Evolutionary conservation across 1,140 invertebrate species (phyloP).

Genomic region (Drosophila mayri): DNA sequence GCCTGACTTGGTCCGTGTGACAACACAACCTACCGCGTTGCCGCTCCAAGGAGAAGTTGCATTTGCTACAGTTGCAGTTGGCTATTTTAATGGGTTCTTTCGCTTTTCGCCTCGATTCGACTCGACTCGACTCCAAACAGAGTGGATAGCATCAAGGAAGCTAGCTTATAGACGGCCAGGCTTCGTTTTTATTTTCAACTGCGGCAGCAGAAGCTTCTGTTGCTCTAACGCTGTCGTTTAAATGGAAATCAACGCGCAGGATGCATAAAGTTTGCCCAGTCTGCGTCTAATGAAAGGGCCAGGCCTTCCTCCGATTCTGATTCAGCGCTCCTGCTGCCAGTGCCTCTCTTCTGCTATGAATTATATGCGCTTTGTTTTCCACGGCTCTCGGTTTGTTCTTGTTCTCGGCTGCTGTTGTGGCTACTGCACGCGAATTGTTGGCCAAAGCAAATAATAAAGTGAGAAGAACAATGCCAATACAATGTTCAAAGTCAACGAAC

Average conservation of each 20-base stretch:
- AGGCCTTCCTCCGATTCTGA: conserved; percentile 47
- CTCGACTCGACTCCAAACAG: background rate
- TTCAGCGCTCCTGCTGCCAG: conserved; percentile 20
- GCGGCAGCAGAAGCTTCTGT: conserved; percentile 36
- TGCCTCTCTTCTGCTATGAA: conserved; percentile 61
- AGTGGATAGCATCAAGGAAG: conserved; percentile 80
- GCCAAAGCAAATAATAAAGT: conserved; percentile 82
- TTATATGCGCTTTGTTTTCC: conserved; percentile 81
- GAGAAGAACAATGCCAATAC: conserved; percentile 83
- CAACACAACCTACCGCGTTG: conserved; percentile 72
- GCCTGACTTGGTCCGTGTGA: conserved; percentile 54
- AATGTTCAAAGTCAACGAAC: conserved; percentile 82
- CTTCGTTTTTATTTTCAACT: conserved; percentile 21
- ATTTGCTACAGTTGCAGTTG: conserved; percentile 61
- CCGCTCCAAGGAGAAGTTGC: conserved; percentile 16
- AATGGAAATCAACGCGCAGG: conserved; percentile 83
- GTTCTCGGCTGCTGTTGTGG: conserved; percentile 44
- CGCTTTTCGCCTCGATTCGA: conserved; percentile 66
- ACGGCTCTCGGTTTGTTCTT: conserved; percentile 32
- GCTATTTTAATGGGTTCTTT: conserved; percentile 82
- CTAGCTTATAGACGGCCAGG: conserved; percentile 48
- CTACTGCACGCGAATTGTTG: conserved; percentile 81
- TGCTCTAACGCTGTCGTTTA: conserved; percentile 81
- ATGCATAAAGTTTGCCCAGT: conserved; percentile 77
- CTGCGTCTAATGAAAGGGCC: conserved; percentile 81